Base-by-base conservation (phyloP, 2,888 invertebrate genomes). In the Hypercompe scribonia region DNA sequence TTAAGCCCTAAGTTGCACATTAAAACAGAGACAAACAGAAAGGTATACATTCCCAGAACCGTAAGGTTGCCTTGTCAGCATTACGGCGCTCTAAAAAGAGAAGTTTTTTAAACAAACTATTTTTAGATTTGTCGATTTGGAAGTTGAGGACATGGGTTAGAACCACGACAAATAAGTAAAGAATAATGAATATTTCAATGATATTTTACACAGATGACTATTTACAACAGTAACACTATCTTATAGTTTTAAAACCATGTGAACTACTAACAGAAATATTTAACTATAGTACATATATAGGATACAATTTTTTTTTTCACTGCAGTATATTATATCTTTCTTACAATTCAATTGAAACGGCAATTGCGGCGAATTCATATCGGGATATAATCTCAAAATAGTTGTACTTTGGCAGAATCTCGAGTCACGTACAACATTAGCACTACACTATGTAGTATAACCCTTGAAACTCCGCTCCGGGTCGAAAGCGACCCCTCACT, bases 361-460 rank as follows among this genome's bases (percentile, higher is more conserved):
- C 80, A 78, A 79, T 81, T 75, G 77, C 77, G 78, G 80, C 83
- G 80, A 83, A 81, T 83, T 84, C 85, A 86, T 86, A 83, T 85
- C 82, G 68, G 75, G 72, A 64, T 78, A 81, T 81, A 81, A 86
- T 86, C 81, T 86, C 76, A 78, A 77, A 78, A 79, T 79, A 77
- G 80, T 81, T 76, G 77, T 79, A 78, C 78, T 84, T 84, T 86
- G 86, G 81, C 85, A 80, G 54, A 67, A 68, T 76, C 79, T 76
- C 76, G 83, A 82, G 88, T 88, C 90, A 90, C 90, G 90, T 90
- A 90, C 78, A 81, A 88, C 91, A 91, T 93, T 92, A 91, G 89
- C 92, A 92, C 91, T 87, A 90, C 88, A 91, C 90, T 89, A 85
- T 78, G 86, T 78, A 80, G 81, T 76, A 84, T 82, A 88, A 85